Evolutionary conservation across 2,113 vertebrate genomes (phyloP), one percentile per base, ranked within the genome.

Genomic region (Ochotona curzoniae): DNA sequence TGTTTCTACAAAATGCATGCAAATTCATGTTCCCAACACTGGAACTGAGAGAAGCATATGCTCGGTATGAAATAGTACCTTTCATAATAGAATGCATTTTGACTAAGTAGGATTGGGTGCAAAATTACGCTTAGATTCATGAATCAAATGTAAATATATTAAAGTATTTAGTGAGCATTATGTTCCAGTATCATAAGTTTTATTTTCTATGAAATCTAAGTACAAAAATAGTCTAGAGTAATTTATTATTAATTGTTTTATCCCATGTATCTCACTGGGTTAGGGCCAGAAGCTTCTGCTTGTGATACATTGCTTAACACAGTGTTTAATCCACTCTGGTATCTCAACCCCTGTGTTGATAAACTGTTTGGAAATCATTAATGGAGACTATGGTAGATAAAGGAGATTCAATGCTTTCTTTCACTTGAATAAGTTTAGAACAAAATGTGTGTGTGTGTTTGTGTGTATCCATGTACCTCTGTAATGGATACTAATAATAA

Each of bases 131-230:
- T 91, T 70, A 61, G 20, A 21, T 60, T 64, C n/a, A 71, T 87
- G 87, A 88, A 93, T 93, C 69, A 66, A 30, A 92, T 93, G 21
- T 51, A 66, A 85, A 82, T 76, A 47, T 3, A 78, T 35, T 70
- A 23, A 94, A 90, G 38, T 91, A 7, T 47, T 88, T 44, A 44
- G 44, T 67, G 66, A 61, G 35, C 18, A 57, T 88, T 90, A 63
- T 91, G 35, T 81, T 74, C 17, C 71, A 84, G 80, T 83, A 61
- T 38, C 7, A 76, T 81, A 78, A 85, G 88, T 85, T 63, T 71
- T 94, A 1, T 75, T 88, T 80, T 74, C 83, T 20, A 9, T 51
- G 87, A 80, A 91, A 80, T 17, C 71, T 89, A 94, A 93, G 25
- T 38, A 71, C 8, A 93, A 74, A 91, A 87, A 32, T 54, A 4